Evolutionary conservation across 2,888 invertebrate genomes (phyloP).

Genomic region (Drosophila peninsularis): DNA sequence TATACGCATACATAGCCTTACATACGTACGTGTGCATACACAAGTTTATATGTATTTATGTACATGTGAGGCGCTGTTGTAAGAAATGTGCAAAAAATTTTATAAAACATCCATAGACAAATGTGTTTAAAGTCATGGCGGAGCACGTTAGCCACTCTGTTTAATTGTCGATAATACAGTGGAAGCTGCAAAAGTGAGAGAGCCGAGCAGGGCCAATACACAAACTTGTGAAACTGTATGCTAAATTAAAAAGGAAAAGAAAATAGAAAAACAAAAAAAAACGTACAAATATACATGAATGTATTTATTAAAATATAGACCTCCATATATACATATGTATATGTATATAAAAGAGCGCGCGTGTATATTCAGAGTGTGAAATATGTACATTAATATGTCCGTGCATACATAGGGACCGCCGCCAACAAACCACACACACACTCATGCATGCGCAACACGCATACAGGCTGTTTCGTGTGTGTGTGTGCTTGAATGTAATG

Average conservation of each 20-base stretch:
- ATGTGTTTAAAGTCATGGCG: slow-evolving; percentile 37
- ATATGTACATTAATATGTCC: slow-evolving; percentile 54
- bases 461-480: slow-evolving; percentile 5
- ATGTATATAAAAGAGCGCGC: slow-evolving; percentile 32
- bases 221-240: slow-evolving; percentile 51
- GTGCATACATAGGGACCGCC: slow-evolving; percentile 51
- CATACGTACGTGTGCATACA: slow-evolving; percentile 32
- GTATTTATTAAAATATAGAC: slow-evolving; percentile 37
- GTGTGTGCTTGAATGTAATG: slow-evolving; percentile 39
- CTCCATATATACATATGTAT: slow-evolving; percentile 6
- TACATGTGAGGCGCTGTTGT: slow-evolving; percentile 54
- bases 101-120: slow-evolving; percentile 55
- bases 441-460: slow-evolving; percentile 15
- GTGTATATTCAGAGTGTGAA: slow-evolving; percentile 66
- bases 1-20: slow-evolving; percentile 33
- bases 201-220: slow-evolving; percentile 13
- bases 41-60: slow-evolving; percentile 30
- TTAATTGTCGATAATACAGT: slow-evolving; percentile 36
- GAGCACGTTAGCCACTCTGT: slow-evolving; percentile 30
- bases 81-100: slow-evolving; percentile 73
- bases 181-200: slow-evolving; percentile 26
- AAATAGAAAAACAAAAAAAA: slow-evolving; percentile 24
- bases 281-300: slow-evolving; percentile 38
- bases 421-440: slow-evolving; percentile 62
- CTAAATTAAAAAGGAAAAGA: slow-evolving; percentile 25